A percentile compares a stretch with the other conserved stretches of the same genome.
Evolutionary conservation across 2,797 vertebrate species (phyloP).

Genomic region (Selene dorsalis): DNA sequence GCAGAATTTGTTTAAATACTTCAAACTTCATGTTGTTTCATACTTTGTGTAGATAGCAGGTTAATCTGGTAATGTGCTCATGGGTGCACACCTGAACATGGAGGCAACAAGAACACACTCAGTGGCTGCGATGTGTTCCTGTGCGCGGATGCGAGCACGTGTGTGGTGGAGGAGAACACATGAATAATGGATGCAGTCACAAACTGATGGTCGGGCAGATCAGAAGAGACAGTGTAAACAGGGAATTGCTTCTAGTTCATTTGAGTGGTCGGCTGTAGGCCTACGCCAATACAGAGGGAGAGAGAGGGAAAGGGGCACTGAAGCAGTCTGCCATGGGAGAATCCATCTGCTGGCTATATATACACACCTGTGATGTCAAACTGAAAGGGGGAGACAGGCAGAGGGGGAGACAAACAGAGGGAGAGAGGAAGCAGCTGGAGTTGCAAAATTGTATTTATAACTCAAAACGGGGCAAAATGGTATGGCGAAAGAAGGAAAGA

Average conservation of each 20-base stretch:
- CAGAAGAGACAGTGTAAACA: conserved; percentile 80
- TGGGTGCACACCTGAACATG: conserved; percentile 24
- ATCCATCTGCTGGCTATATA: conserved; percentile 85
- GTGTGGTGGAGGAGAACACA: conserved; percentile 53
- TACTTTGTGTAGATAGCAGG: not conserved
- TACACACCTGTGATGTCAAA: conserved; percentile 86
- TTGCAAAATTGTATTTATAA: conserved; percentile 36
- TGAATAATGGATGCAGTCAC: conserved; percentile 81
- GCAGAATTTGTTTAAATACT: not conserved
- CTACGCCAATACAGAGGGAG: conserved; percentile 39
- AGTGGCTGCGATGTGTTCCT: conserved; percentile 31
- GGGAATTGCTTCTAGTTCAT: conserved; percentile 80
- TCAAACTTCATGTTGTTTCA: not conserved
- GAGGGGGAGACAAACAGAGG: conserved; percentile 7
- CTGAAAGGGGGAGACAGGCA: conserved; percentile 45
- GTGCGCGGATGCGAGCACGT: conserved; percentile 28
- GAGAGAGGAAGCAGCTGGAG: conserved; percentile 21
- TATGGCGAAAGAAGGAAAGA: not conserved
- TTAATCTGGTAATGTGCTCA: conserved; percentile 13
- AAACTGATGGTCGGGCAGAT: conserved; percentile 79
- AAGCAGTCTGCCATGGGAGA: conserved; percentile 79
- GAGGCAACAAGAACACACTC: conserved; percentile 15
- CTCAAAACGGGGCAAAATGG: not conserved
- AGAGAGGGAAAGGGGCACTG: conserved; percentile 41
- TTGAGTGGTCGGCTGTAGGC: conserved; percentile 67